These are phyloP conservation scores for Strix occidentalis DNA, from an alignment of 2,797 vertebrate genomes.

Conservation along the genomic window DNA sequence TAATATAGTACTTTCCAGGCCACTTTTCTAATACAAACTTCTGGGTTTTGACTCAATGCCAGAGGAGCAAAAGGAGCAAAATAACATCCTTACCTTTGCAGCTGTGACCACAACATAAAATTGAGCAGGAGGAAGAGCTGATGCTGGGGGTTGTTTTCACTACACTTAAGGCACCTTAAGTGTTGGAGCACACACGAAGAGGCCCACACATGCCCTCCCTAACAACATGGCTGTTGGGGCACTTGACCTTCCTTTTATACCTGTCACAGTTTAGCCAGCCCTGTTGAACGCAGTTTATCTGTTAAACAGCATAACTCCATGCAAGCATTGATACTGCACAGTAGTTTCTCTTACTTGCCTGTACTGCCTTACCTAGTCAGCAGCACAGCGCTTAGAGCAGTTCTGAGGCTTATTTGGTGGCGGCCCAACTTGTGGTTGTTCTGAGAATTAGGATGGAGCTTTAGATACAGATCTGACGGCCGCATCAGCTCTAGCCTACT, in stretches of 20 bases:
- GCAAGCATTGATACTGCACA: not conserved
- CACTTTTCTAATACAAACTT: conserved; percentile 18
- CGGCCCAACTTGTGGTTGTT: not conserved
- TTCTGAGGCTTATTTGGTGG: fast-evolving
- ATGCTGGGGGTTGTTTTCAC: not conserved
- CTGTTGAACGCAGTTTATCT: not conserved
- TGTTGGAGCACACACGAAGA: not conserved
- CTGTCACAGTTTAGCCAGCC: not conserved
- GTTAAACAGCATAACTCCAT: not conserved
- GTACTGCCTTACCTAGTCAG: not conserved
- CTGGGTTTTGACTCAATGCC: not conserved
- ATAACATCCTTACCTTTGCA: conserved; percentile 28
- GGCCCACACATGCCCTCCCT: not conserved
- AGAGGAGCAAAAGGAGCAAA: not conserved
- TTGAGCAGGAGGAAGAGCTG: not conserved
- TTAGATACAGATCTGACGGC: not conserved
- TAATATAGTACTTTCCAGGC: not conserved
- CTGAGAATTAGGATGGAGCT: not conserved
- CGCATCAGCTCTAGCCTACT: not conserved
- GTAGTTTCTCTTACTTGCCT: not conserved
- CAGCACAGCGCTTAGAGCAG: not conserved
- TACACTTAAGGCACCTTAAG: not conserved
- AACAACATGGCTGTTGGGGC: fast-evolving
- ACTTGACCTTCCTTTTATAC: not conserved
- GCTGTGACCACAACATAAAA: conserved; percentile 17